Evolutionary conservation across 2,797 vertebrate species (phyloP).

Genomic region (Harpagifer antarcticus): DNA sequence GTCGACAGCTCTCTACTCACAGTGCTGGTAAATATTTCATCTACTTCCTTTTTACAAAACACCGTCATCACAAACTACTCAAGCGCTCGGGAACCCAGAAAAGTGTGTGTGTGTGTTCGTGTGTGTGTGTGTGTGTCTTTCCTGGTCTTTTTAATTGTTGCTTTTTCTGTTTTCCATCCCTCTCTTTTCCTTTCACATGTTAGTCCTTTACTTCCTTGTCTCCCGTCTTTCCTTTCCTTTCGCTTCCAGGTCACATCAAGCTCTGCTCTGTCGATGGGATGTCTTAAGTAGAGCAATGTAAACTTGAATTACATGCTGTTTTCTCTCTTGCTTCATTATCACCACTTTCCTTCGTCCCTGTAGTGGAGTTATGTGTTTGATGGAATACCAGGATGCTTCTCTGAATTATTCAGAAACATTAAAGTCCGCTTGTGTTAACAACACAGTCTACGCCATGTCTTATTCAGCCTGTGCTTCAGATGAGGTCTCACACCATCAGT

Average conservation of each 20-base stretch:
- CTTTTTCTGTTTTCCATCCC: neutral
- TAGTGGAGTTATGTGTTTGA: conserved; percentile 33
- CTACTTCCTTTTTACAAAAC: conserved; percentile 35
- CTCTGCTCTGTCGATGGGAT: too few species aligned
- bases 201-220: rapidly evolving
- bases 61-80: conserved; percentile 43
- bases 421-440: conserved; percentile 67
- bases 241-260: too few species aligned
- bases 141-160: neutral
- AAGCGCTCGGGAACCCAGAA: neutral
- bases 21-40: conserved; percentile 70
- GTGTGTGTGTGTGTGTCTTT: too few species aligned
- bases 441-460: conserved; percentile 56
- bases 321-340: neutral
- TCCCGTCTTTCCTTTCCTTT: neutral
- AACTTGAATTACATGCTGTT: neutral
- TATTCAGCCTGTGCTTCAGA: conserved; percentile 52
- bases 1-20: conserved; percentile 35
- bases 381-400: conserved; percentile 17
- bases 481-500: neutral
- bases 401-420: conserved; percentile 74
- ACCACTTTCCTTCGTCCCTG: neutral
- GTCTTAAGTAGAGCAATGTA: too few species aligned
- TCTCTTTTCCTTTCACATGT: neutral
- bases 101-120: too few species aligned